Conservation (phyloP, 2,113 vertebrate genomes). For the Otolemur garnettii region DNA sequence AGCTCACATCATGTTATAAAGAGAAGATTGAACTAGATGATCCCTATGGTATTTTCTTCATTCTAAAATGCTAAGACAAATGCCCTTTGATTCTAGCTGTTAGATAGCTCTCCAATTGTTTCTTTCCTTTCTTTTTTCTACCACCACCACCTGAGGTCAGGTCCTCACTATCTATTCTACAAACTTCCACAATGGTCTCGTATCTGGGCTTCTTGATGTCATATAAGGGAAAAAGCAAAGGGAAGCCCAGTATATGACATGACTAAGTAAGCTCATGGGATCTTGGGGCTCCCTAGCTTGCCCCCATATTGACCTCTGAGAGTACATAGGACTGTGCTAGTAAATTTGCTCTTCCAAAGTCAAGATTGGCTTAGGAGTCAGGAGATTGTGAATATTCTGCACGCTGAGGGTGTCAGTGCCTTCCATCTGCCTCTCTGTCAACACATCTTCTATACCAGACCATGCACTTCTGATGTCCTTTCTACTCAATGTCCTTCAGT, state of each 20-base stretch:
- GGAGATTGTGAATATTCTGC: background rate
- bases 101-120: background rate
- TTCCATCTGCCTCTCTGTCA: background rate
- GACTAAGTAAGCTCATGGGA: background rate
- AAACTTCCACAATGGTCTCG: background rate
- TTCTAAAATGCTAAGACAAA: conserved; percentile 26
- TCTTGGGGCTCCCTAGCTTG: background rate
- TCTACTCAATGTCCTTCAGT: background rate
- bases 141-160: background rate
- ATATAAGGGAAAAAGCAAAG: background rate
- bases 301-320: background rate
- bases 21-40: background rate
- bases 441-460: background rate
- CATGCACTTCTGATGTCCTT: background rate
- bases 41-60: background rate
- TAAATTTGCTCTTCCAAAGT: background rate
- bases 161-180: background rate
- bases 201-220: background rate
- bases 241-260: background rate
- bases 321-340: background rate
- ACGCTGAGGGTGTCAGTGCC: background rate
- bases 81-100: background rate
- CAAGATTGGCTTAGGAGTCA: background rate
- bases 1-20: background rate
- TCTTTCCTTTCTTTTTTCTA: background rate